Conservation (phyloP, 2,797 vertebrate genomes). For the Austrolebias charrua region DNA sequence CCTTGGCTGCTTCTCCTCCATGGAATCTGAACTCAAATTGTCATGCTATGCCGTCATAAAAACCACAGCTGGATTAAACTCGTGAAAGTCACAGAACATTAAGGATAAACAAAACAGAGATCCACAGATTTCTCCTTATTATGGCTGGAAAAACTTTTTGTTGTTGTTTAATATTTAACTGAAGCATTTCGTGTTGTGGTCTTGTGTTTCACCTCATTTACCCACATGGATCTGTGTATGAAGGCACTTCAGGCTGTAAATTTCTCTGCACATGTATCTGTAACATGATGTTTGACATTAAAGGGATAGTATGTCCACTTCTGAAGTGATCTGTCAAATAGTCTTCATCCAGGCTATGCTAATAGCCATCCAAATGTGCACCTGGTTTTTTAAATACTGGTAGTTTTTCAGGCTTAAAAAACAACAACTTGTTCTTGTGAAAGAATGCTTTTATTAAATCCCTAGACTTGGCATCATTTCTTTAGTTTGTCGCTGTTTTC, state of each 20-base stretch:
- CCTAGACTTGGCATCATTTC: too few species aligned
- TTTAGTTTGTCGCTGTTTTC: too few species aligned
- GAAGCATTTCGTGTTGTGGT: neutral
- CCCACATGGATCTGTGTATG: too few species aligned
- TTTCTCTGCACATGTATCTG: neutral
- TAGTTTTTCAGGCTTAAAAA: too few species aligned
- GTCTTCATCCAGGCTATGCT: too few species aligned
- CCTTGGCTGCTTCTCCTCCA: slow-evolving; percentile 2
- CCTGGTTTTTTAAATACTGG: too few species aligned
- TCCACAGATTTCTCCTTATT: slow-evolving; percentile 12
- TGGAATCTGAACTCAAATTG: slow-evolving; percentile 14
- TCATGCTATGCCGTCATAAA: slow-evolving; percentile 17
- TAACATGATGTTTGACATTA: too few species aligned
- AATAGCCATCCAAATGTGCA: too few species aligned
- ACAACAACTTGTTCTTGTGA: too few species aligned
- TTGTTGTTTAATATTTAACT: neutral
- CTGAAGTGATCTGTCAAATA: too few species aligned
- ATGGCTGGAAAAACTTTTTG: slow-evolving; percentile 8
- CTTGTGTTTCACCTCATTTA: slow-evolving; percentile 6
- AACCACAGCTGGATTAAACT: slow-evolving; percentile 30
- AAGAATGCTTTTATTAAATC: too few species aligned
- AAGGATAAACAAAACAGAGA: slow-evolving; percentile 26
- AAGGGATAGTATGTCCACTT: too few species aligned
- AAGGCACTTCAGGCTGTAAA: neutral
- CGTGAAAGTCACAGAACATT: slow-evolving; percentile 15